phyloP scores from a whole-genome alignment of 1,140 invertebrate species.

The Sinella curviseta region DNA sequence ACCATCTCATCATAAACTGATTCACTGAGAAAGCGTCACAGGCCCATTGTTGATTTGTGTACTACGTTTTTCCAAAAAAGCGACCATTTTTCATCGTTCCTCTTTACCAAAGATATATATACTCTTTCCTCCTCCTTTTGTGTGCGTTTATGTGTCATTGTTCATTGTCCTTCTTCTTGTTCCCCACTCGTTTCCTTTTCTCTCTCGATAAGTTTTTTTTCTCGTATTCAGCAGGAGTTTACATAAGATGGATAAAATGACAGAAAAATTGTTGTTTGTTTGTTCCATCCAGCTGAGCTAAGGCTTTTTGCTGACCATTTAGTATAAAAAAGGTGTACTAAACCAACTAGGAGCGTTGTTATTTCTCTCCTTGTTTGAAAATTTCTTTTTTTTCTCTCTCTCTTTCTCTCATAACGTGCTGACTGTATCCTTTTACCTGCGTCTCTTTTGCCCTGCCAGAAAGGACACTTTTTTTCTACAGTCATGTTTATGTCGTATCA shows the following conservation, averaged over 20 bases:
- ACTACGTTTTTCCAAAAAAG: neutral
- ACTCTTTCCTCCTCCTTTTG: slow-evolving; percentile 2
- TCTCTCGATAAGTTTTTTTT: neutral
- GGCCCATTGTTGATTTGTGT: neutral
- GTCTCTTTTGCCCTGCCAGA: neutral
- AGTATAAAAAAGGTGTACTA: slow-evolving; percentile 6
- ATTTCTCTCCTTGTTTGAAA: neutral
- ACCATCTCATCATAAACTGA: neutral
- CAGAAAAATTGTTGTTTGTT: slow-evolving; percentile 22
- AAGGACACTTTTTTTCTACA: neutral
- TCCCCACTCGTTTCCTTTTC: slow-evolving; percentile 1
- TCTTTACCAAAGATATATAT: neutral
- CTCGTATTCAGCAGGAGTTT: neutral
- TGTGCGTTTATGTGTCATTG: neutral
- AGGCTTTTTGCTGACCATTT: slow-evolving; percentile 15
- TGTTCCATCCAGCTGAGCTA: slow-evolving; percentile 23
- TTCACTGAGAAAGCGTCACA: neutral
- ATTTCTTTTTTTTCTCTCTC: neutral
- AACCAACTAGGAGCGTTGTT: neutral
- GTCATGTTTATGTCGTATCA: slow-evolving; percentile 2
- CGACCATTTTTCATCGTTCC: slow-evolving; percentile 19
- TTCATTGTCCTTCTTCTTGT: slow-evolving; percentile 19
- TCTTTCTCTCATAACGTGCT: neutral
- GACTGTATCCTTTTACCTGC: neutral
- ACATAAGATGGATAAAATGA: slow-evolving; percentile 12